Evolutionary conservation across 53 echinoderm and acorn worm species (phyloP).

Genomic region (Glandiceps talaboti): DNA sequence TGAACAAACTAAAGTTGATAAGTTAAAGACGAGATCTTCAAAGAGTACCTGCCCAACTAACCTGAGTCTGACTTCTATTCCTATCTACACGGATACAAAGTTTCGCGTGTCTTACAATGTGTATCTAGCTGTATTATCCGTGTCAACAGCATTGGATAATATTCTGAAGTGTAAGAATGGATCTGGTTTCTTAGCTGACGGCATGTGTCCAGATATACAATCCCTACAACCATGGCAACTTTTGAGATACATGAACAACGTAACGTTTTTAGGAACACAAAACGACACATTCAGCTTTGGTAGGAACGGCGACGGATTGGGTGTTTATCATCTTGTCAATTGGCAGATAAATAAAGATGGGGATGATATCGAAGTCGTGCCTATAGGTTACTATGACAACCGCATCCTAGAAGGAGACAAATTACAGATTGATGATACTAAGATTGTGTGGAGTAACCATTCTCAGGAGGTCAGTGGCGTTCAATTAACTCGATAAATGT

Average conservation of each 20-base stretch:
- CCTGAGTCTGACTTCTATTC: background rate
- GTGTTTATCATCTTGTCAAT: conserved; percentile 43
- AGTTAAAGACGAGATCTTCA: too few species aligned
- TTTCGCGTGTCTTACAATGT: conserved; percentile 22
- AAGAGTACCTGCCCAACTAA: background rate
- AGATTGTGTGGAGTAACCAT: background rate
- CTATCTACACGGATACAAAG: background rate
- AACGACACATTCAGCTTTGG: conserved; percentile 36
- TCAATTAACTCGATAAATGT: too few species aligned
- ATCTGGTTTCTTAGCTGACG: conserved; percentile 33
- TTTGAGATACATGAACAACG: conserved; percentile 58
- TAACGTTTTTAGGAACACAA: conserved; percentile 41
- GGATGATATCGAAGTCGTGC: background rate
- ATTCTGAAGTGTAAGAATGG: conserved; percentile 36
- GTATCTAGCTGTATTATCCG: conserved; percentile 61
- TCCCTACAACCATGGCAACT: conserved; percentile 63
- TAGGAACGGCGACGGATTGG: conserved; percentile 54
- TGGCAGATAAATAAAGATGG: conserved; percentile 27
- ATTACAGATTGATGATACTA: background rate
- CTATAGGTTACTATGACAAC: background rate
- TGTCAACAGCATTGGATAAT: conserved; percentile 35
- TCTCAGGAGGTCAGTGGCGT: background rate
- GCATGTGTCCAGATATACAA: conserved; percentile 32
- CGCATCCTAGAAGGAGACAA: background rate
- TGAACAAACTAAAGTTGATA: too few species aligned